Evolutionary conservation across 2,113 vertebrate species (phyloP).

Genomic region (Heterotilapia buettikoferi): DNA sequence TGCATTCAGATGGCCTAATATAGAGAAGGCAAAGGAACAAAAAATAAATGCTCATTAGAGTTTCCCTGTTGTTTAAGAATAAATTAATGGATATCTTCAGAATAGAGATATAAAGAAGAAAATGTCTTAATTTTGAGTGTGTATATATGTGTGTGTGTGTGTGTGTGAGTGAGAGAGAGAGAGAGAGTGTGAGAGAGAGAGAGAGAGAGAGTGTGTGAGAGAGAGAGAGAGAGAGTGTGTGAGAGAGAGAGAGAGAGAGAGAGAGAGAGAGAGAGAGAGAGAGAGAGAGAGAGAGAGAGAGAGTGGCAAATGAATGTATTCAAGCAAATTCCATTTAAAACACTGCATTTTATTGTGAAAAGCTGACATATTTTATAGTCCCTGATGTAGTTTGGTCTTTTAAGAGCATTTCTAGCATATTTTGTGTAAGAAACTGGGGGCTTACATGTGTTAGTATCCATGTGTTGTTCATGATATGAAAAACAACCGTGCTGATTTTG

Average conservation of each 20-base stretch:
- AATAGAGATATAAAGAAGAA: not conserved
- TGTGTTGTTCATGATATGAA: not conserved
- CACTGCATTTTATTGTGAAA: not conserved
- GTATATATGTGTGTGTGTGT: not conserved
- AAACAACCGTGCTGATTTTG: not conserved
- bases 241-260: no score
- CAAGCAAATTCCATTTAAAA: not conserved
- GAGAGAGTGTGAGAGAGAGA: no score
- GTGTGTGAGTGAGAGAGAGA: accelerated
- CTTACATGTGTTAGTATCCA: not conserved
- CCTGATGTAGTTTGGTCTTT: not conserved
- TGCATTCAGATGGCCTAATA: not conserved
- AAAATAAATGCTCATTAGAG: not conserved
- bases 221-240: no score
- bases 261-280: not conserved
- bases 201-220: no score
- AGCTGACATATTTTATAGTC: not conserved
- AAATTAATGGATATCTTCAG: not conserved
- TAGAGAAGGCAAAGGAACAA: not conserved
- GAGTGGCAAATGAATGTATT: not conserved
- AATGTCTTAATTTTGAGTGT: not conserved
- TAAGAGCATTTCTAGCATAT: not conserved
- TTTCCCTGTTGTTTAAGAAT: not conserved
- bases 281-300: not conserved
- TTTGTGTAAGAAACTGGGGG: not conserved